Percentiles rank a stretch among this genome's conserved stretches.
Conservation (phyloP, 23 tunicate species). For the Halocynthia aurantium region DNA sequence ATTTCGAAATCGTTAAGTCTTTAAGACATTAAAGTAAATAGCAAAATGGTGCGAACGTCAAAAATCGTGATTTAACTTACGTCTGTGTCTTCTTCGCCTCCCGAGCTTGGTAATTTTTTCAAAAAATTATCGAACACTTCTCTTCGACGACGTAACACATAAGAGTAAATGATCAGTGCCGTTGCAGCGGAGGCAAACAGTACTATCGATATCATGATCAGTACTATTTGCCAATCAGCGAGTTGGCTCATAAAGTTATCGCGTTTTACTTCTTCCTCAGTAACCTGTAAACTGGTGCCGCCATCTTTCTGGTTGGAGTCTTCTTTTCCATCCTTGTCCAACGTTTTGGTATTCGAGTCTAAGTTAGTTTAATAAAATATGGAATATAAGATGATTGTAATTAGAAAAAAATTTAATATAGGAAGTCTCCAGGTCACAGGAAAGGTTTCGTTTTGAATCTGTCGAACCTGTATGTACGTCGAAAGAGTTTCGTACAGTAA, state of each 20-base stretch:
- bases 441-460: too few species aligned
- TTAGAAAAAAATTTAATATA: too few species aligned
- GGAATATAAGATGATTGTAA: too few species aligned
- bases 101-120: conserved; percentile 5
- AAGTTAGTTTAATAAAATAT: too few species aligned
- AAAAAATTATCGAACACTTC: conserved; percentile 14
- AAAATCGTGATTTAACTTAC: background rate
- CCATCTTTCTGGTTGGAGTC: too few species aligned
- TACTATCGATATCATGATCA: conserved; percentile 1
- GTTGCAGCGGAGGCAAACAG: background rate
- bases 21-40: background rate
- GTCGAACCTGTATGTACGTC: too few species aligned
- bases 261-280: background rate
- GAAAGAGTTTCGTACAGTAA: too few species aligned
- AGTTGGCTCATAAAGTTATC: conserved; percentile 9
- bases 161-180: conserved; percentile 1
- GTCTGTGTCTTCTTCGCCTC: background rate
- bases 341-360: too few species aligned
- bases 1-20: background rate
- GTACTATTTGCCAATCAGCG: conserved; percentile 9
- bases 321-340: too few species aligned
- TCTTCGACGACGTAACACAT: background rate
- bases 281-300: too few species aligned
- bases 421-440: too few species aligned
- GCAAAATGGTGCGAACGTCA: background rate